These are phyloP conservation scores for Urocyon cinereoargenteus DNA, from an alignment of 2,797 vertebrate genomes.

Conservation along the genomic window DNA sequence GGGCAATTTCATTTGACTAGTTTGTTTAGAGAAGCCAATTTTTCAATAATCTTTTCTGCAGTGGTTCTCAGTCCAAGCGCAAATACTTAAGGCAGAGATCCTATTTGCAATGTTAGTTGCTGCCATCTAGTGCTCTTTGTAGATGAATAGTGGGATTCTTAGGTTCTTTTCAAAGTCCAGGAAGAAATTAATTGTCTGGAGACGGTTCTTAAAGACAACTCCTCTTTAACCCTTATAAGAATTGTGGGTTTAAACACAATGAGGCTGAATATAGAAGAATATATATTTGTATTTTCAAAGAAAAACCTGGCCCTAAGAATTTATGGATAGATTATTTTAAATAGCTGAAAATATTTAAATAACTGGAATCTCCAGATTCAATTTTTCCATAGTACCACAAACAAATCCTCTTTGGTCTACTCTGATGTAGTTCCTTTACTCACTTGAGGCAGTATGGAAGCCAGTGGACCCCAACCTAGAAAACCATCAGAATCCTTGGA, in stretches of 20 bases:
- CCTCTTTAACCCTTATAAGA: neutral
- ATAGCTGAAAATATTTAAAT: conserved; percentile 18
- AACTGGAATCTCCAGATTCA: neutral
- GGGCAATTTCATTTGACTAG: neutral
- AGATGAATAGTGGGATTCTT: neutral
- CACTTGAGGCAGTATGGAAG: neutral
- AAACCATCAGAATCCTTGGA: neutral
- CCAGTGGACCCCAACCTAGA: neutral
- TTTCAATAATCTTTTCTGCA: neutral
- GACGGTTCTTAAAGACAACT: neutral
- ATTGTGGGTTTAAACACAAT: conserved; percentile 19
- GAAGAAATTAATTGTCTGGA: neutral
- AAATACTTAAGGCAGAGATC: rapidly evolving
- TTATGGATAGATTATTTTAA: neutral
- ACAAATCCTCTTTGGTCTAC: neutral
- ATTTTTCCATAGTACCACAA: neutral
- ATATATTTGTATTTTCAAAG: neutral
- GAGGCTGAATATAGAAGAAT: neutral
- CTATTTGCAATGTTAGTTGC: conserved; percentile 82
- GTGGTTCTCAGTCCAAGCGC: neutral
- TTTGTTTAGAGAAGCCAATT: neutral
- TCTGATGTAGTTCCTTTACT: neutral
- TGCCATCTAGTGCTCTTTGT: conserved; percentile 87
- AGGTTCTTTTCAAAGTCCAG: neutral
- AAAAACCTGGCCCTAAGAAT: neutral